Evolutionary conservation across 2,113 vertebrate genomes (phyloP).

Genomic region (Australoheros scitulus): DNA sequence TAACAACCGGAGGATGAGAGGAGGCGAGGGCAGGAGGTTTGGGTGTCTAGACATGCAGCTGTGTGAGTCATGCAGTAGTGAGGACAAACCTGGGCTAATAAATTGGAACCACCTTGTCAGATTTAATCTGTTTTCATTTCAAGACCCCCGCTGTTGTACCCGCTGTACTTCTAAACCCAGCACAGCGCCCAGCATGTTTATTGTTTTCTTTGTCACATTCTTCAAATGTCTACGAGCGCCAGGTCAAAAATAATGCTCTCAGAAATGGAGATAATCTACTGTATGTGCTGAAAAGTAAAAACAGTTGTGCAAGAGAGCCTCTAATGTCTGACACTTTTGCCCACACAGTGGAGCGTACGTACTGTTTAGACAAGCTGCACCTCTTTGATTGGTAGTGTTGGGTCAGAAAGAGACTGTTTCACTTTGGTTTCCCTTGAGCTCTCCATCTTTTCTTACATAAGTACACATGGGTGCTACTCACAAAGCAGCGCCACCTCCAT

Average conservation of each 20-base stretch:
- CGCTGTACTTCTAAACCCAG: not conserved
- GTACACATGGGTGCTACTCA: conserved; percentile 4
- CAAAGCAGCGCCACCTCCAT: conserved; percentile 3
- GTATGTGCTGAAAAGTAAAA: not conserved
- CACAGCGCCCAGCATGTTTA: not conserved
- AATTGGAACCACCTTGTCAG: conserved; percentile 47
- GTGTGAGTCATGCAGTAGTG: conserved; percentile 45
- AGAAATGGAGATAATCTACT: not conserved
- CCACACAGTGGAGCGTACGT: not conserved
- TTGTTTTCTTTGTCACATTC: not conserved
- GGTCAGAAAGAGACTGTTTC: not conserved
- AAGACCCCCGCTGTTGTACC: not conserved
- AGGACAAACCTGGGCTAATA: conserved; percentile 29
- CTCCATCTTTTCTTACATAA: conserved; percentile 22
- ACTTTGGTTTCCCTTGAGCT: not conserved
- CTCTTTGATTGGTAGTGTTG: conserved; percentile 18
- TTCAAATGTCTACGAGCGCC: conserved; percentile 9
- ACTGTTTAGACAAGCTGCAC: not conserved
- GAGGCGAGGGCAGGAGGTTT: not conserved
- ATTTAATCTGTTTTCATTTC: conserved; percentile 40
- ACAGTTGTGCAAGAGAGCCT: not conserved
- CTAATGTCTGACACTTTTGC: not conserved
- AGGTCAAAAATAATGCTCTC: not conserved
- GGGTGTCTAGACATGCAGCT: conserved; percentile 46
- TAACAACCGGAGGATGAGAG: conserved; percentile 34